Evolutionary conservation across 2,797 vertebrate genomes (phyloP), one percentile per base, ranked within the genome.

Genomic region (Danio tinwini): DNA sequence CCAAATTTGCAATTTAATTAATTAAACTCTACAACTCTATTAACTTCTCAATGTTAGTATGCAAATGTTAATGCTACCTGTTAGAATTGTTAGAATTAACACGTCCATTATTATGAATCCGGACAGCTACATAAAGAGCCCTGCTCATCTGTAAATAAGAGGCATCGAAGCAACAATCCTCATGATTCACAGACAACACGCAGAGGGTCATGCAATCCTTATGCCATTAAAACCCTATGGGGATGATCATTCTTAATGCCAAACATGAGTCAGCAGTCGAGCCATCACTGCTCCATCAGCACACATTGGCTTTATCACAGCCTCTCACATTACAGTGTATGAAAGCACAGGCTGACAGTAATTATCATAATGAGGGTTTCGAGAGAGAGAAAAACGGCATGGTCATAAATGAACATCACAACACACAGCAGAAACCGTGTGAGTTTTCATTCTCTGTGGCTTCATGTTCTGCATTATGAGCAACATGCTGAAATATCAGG

Each of bases 211-310:
- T 19, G 42, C 44, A 68, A 70, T 52, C 44, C 44, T 21, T 17
- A 50, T 77, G 53, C 42, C 74, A 58, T 39, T 59, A 78, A 78
- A 37, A 59, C 64, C 65, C 65, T 61, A 19, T n/a, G 55, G 64
- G 76, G 17, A 78, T 0, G 65, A 78, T 70, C 65, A 61, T 40
- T 70, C 58, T 78, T 78, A 78, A 78, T 69, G 76, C 65, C 64
- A 70, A 69, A 47, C 55, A 70, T 78, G 76, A 70, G 65, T 78
- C 76, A 78, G 76, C 76, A 16, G 55, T 70, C 61, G 65, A 70
- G 37, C 13, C 76, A 70, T 78, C 65, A 78, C 65, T 70, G 64
- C 65, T 9, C 45, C 55, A 78, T 78, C 76, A 70, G 76, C 55
- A 70, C 45, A 70, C 65, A 70, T 42, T 49, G 44, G n/a, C 63